Evolutionary conservation across 2,797 vertebrate genomes (phyloP).

Genomic region (Triplophysa yarkandensis): DNA sequence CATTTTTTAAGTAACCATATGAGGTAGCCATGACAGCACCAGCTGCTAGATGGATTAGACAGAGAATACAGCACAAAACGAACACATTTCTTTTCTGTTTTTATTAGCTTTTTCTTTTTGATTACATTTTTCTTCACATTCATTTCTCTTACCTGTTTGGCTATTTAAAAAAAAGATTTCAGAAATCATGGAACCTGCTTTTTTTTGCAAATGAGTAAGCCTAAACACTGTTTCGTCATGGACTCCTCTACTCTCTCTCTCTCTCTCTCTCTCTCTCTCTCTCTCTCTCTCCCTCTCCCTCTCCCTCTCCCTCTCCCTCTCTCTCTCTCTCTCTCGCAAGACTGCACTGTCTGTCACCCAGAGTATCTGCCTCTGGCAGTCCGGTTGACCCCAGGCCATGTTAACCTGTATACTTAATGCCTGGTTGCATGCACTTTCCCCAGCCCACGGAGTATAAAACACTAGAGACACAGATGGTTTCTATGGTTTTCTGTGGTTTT

Average conservation of each 20-base stretch:
- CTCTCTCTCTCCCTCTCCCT: neutral
- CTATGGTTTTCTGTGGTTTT: neutral
- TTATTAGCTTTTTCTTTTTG: neutral
- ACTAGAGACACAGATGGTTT: neutral
- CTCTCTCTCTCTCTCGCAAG: constrained; percentile 1
- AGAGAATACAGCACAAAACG: neutral
- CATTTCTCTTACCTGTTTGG: neutral
- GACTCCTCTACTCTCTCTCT: constrained; percentile 1
- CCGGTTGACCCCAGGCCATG: neutral
- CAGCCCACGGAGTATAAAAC: neutral
- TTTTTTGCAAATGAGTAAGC: constrained; percentile 19
- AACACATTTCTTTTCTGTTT: neutral
- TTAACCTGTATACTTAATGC: neutral
- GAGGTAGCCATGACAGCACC: constrained; percentile 35
- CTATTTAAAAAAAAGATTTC: neutral
- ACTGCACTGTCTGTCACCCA: constrained; percentile 6
- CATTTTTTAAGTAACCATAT: neutral
- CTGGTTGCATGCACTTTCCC: neutral
- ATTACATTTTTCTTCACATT: neutral
- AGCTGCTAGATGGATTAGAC: constrained; percentile 19
- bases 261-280: neutral
- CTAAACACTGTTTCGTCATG: constrained; percentile 9
- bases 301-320: neutral
- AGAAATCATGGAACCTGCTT: constrained; percentile 28
- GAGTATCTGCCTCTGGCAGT: neutral